A percentile compares a stretch with the other conserved stretches of the same genome.
Conservation (phyloP, 2,888 invertebrate species). For the Acanthosepion esculentum region DNA sequence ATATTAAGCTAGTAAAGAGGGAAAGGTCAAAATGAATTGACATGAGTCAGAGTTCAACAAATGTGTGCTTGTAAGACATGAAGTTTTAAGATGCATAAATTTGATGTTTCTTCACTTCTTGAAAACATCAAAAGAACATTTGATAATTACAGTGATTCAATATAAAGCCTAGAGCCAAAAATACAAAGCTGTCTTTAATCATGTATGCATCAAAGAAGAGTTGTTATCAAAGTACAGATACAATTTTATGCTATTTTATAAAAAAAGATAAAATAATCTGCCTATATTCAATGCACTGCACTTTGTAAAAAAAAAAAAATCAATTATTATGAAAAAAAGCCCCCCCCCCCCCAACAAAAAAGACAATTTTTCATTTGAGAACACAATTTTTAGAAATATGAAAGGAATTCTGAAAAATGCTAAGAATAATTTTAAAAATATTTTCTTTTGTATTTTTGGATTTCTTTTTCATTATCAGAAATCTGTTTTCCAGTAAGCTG, state of each 20-base stretch:
- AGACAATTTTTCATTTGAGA: neutral
- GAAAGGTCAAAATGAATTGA: too few relatives aligned
- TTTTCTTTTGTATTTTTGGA: neutral
- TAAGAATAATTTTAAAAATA: neutral
- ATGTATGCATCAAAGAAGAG: neutral
- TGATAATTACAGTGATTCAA: too few relatives aligned
- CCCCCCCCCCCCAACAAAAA: neutral
- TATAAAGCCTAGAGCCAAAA: neutral
- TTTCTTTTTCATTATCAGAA: neutral
- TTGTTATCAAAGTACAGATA: too few relatives aligned
- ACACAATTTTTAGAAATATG: neutral
- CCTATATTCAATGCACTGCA: neutral
- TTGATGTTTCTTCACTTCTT: too few relatives aligned
- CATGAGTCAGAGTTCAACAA: too few relatives aligned
- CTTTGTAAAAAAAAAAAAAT: neutral
- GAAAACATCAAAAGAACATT: too few relatives aligned
- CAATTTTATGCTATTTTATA: neutral
- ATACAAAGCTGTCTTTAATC: neutral
- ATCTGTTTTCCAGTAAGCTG: conserved; percentile 14
- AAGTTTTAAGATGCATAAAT: too few relatives aligned
- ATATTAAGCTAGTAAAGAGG: too few relatives aligned
- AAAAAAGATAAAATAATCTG: neutral
- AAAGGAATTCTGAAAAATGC: neutral
- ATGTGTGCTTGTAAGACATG: too few relatives aligned
- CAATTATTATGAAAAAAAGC: neutral